These are phyloP conservation scores for Beroe forskalii DNA, from an alignment of 37 sponge, comb jelly and placozoan species.

Conservation along the genomic window DNA sequence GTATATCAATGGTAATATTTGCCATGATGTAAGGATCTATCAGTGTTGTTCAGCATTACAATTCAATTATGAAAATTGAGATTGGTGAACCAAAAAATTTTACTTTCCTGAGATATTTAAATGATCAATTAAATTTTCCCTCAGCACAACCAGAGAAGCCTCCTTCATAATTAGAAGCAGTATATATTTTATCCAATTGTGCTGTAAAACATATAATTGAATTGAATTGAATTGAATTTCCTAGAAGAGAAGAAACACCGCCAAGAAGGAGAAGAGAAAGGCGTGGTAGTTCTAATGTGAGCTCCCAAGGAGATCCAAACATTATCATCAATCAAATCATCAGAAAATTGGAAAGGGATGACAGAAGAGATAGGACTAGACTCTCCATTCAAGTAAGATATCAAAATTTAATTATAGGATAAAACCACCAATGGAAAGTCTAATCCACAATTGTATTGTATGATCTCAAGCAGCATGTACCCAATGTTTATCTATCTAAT, in stretches of 20 bases:
- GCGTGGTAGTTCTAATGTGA: background rate
- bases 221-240: too few relatives aligned
- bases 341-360: slow-evolving; percentile 29
- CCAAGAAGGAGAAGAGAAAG: background rate
- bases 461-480: background rate
- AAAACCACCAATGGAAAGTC: too few relatives aligned
- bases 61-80: background rate
- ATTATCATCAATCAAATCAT: background rate
- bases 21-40: background rate
- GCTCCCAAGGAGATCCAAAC: background rate
- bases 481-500: background rate
- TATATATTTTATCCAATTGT: too few relatives aligned
- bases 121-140: too few relatives aligned
- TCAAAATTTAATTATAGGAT: too few relatives aligned
- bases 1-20: background rate
- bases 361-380: slow-evolving; percentile 28
- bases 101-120: too few relatives aligned
- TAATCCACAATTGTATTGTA: too few relatives aligned
- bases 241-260: slow-evolving; percentile 32
- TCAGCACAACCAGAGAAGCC: too few relatives aligned
- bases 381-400: background rate
- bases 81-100: too few relatives aligned
- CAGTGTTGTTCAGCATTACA: background rate
- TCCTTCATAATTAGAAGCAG: too few relatives aligned
- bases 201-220: too few relatives aligned